Conservation (phyloP, 2,797 vertebrate species). For the Hybognathus amarus region DNA sequence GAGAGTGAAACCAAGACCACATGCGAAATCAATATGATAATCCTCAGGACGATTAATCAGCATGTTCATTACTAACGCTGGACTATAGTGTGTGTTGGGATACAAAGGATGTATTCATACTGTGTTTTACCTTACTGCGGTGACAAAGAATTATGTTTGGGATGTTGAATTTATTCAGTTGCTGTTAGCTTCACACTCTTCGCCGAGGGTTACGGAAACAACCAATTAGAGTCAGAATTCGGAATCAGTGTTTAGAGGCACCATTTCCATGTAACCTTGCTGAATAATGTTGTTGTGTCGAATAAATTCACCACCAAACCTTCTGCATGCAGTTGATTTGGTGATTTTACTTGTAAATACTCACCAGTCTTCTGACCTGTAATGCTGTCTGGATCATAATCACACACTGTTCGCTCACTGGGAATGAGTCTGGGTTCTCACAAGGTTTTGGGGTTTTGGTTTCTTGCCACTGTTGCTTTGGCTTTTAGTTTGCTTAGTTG, state of each 20-base stretch:
- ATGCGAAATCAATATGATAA: slow-evolving; percentile 51
- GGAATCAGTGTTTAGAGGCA: slow-evolving; percentile 51
- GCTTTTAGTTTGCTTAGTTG: too few relatives aligned
- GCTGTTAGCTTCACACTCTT: slow-evolving; percentile 31
- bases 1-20: slow-evolving; percentile 53
- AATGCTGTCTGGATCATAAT: too few relatives aligned
- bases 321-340: not conserved
- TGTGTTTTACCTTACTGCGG: not conserved
- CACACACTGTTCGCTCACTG: too few relatives aligned
- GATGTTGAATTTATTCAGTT: slow-evolving; percentile 28
- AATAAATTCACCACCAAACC: slow-evolving; percentile 62
- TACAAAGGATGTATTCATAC: slow-evolving; percentile 2
- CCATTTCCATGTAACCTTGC: slow-evolving; percentile 48
- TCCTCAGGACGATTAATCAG: slow-evolving; percentile 2
- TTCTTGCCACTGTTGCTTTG: too few relatives aligned
- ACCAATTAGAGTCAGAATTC: slow-evolving; percentile 66
- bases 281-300: slow-evolving; percentile 60
- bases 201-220: slow-evolving; percentile 62
- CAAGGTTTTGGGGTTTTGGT: too few relatives aligned
- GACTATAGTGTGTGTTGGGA: not conserved
- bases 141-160: slow-evolving; percentile 30
- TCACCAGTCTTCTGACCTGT: not conserved
- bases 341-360: slow-evolving; percentile 3
- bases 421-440: too few relatives aligned
- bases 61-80: not conserved